Conservation (phyloP, 2,113 vertebrate genomes). For the Cyrtonyx montezumae region DNA sequence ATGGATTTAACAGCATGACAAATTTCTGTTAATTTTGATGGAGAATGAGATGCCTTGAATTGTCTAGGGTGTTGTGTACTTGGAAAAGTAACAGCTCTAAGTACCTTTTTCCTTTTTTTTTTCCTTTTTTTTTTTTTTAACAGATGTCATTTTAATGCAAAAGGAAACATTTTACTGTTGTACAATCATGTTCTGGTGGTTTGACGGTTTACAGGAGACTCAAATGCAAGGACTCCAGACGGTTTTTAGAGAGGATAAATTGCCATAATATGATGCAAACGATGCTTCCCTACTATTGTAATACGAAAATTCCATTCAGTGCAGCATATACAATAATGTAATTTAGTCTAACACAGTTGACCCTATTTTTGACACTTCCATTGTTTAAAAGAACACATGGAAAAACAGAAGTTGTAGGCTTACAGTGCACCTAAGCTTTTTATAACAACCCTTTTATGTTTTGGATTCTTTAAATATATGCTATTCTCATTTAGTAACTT, state of each 20-base stretch:
- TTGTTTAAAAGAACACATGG: conserved; percentile 82
- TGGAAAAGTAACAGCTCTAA: conserved; percentile 82
- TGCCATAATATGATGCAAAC: conserved; percentile 83
- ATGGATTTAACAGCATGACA: conserved; percentile 87
- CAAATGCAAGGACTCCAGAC: conserved; percentile 79
- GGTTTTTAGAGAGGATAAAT: conserved; percentile 81
- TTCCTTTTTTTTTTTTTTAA: conserved; percentile 70
- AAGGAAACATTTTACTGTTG: conserved; percentile 83
- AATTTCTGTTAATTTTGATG: conserved; percentile 80
- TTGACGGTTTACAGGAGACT: conserved; percentile 85
- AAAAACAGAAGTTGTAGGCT: conserved; percentile 81
- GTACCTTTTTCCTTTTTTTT: conserved; percentile 69
- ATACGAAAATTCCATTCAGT: conserved; percentile 79
- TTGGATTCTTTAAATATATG: conserved; percentile 84
- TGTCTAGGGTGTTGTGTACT: conserved; percentile 86
- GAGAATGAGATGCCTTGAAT: conserved; percentile 86
- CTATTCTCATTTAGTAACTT: conserved; percentile 88
- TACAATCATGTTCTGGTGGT: conserved; percentile 90
- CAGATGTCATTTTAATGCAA: conserved; percentile 81
- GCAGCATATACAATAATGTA: conserved; percentile 78
- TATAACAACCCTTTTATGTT: conserved; percentile 81
- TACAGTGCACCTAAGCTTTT: conserved; percentile 89
- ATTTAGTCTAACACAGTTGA: conserved; percentile 82
- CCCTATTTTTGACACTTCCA: conserved; percentile 85
- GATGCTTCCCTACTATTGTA: conserved; percentile 80